Base-by-base conservation (phyloP, 2,888 invertebrate genomes). In the Diplazon laetatorius region DNA sequence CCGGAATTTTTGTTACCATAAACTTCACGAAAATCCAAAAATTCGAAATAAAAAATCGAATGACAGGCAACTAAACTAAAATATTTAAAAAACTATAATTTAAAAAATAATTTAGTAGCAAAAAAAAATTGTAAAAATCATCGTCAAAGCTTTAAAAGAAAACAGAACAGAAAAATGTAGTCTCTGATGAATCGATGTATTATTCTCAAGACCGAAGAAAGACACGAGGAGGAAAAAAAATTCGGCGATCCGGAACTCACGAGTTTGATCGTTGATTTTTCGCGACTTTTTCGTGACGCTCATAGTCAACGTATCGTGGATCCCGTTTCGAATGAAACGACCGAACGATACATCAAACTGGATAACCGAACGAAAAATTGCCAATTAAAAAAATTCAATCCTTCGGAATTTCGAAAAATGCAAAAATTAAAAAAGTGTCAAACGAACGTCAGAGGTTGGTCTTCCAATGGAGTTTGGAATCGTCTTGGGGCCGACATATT, bases 401-500 rank as follows among this genome's bases (percentile, higher is more conserved):
- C 77, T 3, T 8, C 48, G 0, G 76, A 80, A 69, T 77, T 70
- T 66, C 52, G 74, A 59, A 76, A 60, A 55, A 65, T 37, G n/a
- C 66, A 66, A 39, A 60, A 59, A 5, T 25, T 4, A 20, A 22
- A 65, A 9, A 16, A 55, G 35, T 6, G 35, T 65, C 18, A 18
- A 22, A n/a, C 30, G 12, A 5, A 14, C 25, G 18, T 46, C 25
- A 73, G 55, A 22, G 77, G 78, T 12, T 80, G 80, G 68, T 84
- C 85, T 48, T 85, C 85, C 1, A 87, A 87, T 70, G 89, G 87
- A 12, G 76, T 90, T 63, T 90, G 90, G 91, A 90, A 89, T 75
- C 76, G 57, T 30, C 72, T 75, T 1, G 83, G 78, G 35, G 70
- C 81, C 14, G 65, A 81, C 35, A 76, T 80, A 35, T 78, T 88